Conservation (phyloP, 2,888 invertebrate species). For the Morinoia aosen region DNA sequence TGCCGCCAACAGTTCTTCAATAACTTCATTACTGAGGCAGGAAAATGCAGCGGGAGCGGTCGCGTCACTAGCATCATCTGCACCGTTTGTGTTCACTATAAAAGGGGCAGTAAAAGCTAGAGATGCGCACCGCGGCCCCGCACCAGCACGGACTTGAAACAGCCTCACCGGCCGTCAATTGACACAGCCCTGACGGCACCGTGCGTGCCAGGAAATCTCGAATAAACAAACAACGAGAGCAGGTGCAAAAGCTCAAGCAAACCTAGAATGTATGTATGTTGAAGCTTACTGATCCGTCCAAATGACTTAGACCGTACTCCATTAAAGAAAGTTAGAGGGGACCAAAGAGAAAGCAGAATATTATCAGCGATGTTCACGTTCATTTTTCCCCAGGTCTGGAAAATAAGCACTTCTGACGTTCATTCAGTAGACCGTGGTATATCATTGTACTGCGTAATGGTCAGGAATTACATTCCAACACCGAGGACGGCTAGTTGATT, state of each 20-base stretch:
- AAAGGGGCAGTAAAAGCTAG: background rate
- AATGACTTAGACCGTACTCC: background rate
- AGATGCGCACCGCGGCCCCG: background rate
- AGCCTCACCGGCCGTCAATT: slow-evolving; percentile 7
- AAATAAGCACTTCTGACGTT: background rate
- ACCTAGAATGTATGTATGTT: background rate
- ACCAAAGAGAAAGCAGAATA: background rate
- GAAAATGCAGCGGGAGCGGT: background rate
- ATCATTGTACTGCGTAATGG: background rate
- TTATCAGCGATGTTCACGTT: background rate
- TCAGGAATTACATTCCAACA: too few relatives aligned
- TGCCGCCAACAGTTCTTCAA: slow-evolving; percentile 2
- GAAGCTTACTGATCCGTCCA: background rate
- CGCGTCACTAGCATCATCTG: slow-evolving; percentile 5
- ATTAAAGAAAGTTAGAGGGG: background rate
- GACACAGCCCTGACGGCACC: background rate
- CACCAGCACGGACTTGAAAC: background rate
- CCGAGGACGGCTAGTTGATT: too few relatives aligned
- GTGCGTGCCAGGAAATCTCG: background rate
- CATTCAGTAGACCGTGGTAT: background rate
- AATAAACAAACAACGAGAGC: slow-evolving; percentile 5
- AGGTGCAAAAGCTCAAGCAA: background rate
- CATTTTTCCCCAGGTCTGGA: background rate
- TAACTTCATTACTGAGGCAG: slow-evolving; percentile 43
- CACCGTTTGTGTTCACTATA: slow-evolving; percentile 14